Conservation (phyloP, 2,113 vertebrate genomes). For the Pterocles orientalis region DNA sequence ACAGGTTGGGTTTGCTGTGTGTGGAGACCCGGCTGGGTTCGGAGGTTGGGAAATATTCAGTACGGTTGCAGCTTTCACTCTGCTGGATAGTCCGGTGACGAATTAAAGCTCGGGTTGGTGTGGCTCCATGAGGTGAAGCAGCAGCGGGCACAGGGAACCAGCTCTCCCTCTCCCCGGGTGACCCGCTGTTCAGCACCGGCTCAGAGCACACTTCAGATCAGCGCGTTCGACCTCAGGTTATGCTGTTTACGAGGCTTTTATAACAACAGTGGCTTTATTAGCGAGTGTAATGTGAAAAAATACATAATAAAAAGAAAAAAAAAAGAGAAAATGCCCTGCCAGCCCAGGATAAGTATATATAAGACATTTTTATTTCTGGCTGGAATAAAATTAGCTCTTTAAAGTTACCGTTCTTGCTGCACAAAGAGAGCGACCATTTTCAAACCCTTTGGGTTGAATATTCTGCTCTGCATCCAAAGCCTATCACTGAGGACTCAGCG, state of each 20-base stretch:
- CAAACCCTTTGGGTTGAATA: background rate
- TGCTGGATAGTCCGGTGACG: background rate
- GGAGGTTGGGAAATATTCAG: background rate
- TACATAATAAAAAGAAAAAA: background rate
- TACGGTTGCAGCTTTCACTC: background rate
- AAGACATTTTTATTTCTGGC: background rate
- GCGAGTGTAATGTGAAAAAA: background rate
- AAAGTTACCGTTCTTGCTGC: fast-evolving
- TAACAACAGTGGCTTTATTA: background rate
- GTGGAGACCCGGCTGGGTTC: background rate
- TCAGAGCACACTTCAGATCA: background rate
- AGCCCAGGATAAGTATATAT: background rate
- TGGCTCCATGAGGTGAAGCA: background rate
- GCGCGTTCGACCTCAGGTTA: background rate
- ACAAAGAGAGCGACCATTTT: background rate
- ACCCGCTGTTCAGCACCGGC: background rate
- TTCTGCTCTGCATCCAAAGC: fast-evolving
- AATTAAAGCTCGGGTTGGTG: background rate
- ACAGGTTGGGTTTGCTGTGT: background rate
- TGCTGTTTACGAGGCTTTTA: background rate
- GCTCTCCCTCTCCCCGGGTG: background rate
- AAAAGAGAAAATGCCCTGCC: background rate
- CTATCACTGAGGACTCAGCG: background rate
- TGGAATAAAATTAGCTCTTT: background rate
- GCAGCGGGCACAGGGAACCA: background rate